Evolutionary conservation across 2,888 invertebrate species (phyloP).

Genomic region (Agrotis segetum): DNA sequence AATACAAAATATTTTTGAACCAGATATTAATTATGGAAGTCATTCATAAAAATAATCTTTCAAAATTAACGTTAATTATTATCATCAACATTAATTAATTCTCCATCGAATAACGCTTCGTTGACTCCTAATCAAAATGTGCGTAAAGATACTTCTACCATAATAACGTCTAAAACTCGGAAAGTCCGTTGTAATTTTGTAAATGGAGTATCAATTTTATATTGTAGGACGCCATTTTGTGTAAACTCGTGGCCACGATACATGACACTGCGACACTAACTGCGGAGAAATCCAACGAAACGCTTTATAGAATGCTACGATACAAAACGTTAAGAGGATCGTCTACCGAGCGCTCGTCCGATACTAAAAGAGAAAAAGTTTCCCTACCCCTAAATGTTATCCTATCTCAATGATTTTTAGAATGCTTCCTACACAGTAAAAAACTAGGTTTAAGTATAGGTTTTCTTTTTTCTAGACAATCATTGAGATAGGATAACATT

Average conservation of each 20-base stretch:
- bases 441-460: too few species aligned
- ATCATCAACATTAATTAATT: conserved; percentile 50
- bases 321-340: too few species aligned
- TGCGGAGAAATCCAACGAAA: not conserved
- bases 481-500: too few species aligned
- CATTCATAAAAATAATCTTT: conserved; percentile 13
- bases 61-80: conserved; percentile 27
- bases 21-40: conserved; percentile 3
- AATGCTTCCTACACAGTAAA: too few species aligned
- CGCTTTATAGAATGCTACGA: not conserved
- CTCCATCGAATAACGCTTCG: conserved; percentile 14
- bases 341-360: too few species aligned
- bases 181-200: conserved; percentile 43
- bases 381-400: too few species aligned
- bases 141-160: conserved; percentile 32
- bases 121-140: conserved; percentile 49
- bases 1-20: not conserved
- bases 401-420: too few species aligned
- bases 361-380: too few species aligned
- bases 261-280: not conserved
- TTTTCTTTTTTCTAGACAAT: too few species aligned
- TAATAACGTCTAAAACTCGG: conserved; percentile 37
- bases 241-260: not conserved
- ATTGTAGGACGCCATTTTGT: conserved; percentile 25
- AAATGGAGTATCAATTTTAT: conserved; percentile 43